Base-by-base conservation (phyloP, 64 coral and sea anemone species). In the Acropora tenuis region DNA sequence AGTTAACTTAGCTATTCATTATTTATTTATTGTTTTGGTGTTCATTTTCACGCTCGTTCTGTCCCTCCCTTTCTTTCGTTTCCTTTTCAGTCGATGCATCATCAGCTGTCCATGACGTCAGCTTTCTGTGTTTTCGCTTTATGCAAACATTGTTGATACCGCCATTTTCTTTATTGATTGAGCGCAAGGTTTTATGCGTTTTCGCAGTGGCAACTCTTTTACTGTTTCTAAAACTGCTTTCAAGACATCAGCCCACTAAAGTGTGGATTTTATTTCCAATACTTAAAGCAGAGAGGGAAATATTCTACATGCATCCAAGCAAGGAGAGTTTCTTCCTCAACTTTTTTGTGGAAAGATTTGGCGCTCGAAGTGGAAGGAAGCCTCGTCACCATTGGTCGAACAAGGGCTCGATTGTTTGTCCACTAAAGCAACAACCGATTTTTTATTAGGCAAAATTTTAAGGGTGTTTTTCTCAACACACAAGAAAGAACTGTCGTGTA, bases 301-400 rank as follows among this genome's bases (percentile, higher is more conserved):
- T 74, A 43, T 74, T 80, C 79, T 83, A 59, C 50, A 91, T 82
- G 66, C 79, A 91, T 76, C 41, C 86, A 41, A 88, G 86, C 73
- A 41, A 78, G 55, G 11, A 20, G 5, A 83, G 6, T 13, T 18
- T 65, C 65, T 71, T 72, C 61, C 61, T 84, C 82, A 48, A 3
- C 47, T 85, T 87, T n/a, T 86, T 73, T 74, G 83, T 92, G 63
- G 78, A 87, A 65, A 79, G 72, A 58, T 87, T 93, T 93, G 83
- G 81, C 61, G 95, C 82, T 61, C 93, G 74, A 19, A 93, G 84
- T 69, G 94, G 94, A 88, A 83, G 92, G 84, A 97, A 97, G 47
- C 94, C 94, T 60, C 74, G 91, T 80, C 75, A 93, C 65, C 81
- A 93, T 42, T 76, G 80, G 15, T 84, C 69, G 69, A 78, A 76